Base-by-base conservation (phyloP, 2,888 invertebrate genomes). In the Apotomis betuletana region DNA sequence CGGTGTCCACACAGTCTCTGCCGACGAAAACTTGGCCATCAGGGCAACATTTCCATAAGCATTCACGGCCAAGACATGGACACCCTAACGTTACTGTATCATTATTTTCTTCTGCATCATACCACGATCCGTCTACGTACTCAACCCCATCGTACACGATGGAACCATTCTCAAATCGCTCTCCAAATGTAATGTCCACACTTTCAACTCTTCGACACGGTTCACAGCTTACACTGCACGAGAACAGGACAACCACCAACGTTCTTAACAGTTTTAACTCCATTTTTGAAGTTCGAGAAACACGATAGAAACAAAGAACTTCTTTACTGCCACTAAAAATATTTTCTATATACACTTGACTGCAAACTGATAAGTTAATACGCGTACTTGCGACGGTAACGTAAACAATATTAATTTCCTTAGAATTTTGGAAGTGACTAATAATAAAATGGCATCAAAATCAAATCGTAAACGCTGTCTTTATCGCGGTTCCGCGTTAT, bases 41-140 rank as follows among this genome's bases (percentile, higher is more conserved):
- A 0, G 75, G 78, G 65, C 92, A 93, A 70, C 92, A 93, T 76
- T 90, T 89, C 84, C 89, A 90, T 38, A 93, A 57, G 74, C 92
- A 92, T 8, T 77, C 75, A 5, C 89, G 82, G 2, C 81, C 85
- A 9, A 90, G 85, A 72, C 92, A 93, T 0, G 92, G 92, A 58
- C 92, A 93, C 0, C 92, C 92, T 3, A 84, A 79, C 3, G 76
- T 77, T 4, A 79, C 55, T 0, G 74, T 72, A 5, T 75, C 74
- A 4, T 83, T 86, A 10, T 87, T 80, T 51, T 84, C 81, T 12
- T 81, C 80, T 2, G 78, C 69, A 59, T 88, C 85, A 62, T 86
- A 91, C 90, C 91, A 92, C 13, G 81, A 75, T 5, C 81, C 85
- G 8, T 71, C 77, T 0, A 74, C 75, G 55, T 88, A 93, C 75